phyloP scores from a whole-genome alignment of 2,113 vertebrate species.

The Onychostoma macrolepis region DNA sequence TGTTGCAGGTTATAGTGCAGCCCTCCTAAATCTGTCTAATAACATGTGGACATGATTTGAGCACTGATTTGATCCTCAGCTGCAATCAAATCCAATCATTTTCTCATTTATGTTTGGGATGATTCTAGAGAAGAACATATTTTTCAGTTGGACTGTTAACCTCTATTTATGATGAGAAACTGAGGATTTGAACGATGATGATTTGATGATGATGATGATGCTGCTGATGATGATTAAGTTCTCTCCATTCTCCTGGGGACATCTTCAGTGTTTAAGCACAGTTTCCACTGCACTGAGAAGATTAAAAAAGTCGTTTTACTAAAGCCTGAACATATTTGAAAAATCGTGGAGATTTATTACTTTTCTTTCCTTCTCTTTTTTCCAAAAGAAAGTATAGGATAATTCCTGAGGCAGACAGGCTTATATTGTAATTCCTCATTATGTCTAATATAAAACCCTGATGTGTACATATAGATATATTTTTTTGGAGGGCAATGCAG shows the following conservation, averaged over 20 bases:
- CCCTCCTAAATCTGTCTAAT: conserved; percentile 30
- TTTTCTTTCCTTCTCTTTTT: background rate
- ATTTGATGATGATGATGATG: conserved; percentile 37
- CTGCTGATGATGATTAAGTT: conserved; percentile 5
- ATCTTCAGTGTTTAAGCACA: background rate
- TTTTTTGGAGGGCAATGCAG: conserved; percentile 9
- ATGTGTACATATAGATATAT: background rate
- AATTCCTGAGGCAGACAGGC: background rate
- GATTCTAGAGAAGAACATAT: conserved; percentile 31
- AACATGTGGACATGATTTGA: conserved; percentile 38
- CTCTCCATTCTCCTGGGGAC: conserved; percentile 20
- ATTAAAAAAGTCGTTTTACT: conserved; percentile 35
- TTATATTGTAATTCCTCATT: conserved; percentile 17
- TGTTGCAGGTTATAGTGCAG: conserved; percentile 9
- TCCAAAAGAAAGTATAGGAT: background rate
- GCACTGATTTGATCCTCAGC: conserved; percentile 37
- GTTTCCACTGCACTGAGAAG: conserved; percentile 17
- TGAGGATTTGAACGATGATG: conserved; percentile 46
- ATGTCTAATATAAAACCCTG: background rate
- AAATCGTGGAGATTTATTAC: background rate
- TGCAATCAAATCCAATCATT: conserved; percentile 54
- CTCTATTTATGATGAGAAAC: conserved; percentile 37
- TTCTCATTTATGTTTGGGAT: conserved; percentile 48
- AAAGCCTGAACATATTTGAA: conserved; percentile 25
- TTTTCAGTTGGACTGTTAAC: conserved; percentile 37